Conservation (phyloP, 2,888 invertebrate species). For the Nysson spinosus region DNA sequence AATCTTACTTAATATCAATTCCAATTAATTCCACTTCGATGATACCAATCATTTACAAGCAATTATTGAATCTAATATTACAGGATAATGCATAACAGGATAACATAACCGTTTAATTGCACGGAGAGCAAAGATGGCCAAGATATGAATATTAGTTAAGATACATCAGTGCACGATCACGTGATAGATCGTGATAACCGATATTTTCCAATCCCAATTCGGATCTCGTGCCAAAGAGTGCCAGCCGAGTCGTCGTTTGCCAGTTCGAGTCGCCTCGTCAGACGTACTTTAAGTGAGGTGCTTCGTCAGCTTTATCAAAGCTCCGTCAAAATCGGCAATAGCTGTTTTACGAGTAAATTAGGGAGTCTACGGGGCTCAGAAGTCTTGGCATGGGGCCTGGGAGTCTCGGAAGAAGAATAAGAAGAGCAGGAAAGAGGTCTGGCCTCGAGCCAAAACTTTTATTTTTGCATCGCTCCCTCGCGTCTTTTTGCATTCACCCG, state of each 20-base stretch:
- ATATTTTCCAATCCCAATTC: neutral
- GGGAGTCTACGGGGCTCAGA: constrained; percentile 31
- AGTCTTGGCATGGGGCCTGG: constrained; percentile 62
- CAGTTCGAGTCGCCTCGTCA: neutral
- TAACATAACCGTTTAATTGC: too few relatives aligned
- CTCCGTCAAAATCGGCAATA: constrained; percentile 30
- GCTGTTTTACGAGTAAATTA: constrained; percentile 53
- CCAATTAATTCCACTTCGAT: too few relatives aligned
- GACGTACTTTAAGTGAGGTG: constrained; percentile 7
- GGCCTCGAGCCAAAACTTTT: constrained; percentile 61
- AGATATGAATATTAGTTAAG: neutral
- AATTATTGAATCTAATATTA: too few relatives aligned
- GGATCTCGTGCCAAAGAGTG: neutral
- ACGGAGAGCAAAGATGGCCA: too few relatives aligned
- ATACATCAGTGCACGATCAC: neutral
- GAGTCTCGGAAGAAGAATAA: constrained; percentile 56
- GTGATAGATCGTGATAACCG: neutral
- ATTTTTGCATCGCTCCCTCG: constrained; percentile 39
- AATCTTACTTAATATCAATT: too few relatives aligned
- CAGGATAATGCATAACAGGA: too few relatives aligned
- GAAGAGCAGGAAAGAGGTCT: constrained; percentile 44
- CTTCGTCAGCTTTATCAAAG: constrained; percentile 24
- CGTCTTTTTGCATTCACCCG: constrained; percentile 19
- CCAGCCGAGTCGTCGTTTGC: neutral
- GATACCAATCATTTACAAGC: too few relatives aligned